Conservation (phyloP, 2,888 invertebrate genomes). For the Strigamia maritima region DNA sequence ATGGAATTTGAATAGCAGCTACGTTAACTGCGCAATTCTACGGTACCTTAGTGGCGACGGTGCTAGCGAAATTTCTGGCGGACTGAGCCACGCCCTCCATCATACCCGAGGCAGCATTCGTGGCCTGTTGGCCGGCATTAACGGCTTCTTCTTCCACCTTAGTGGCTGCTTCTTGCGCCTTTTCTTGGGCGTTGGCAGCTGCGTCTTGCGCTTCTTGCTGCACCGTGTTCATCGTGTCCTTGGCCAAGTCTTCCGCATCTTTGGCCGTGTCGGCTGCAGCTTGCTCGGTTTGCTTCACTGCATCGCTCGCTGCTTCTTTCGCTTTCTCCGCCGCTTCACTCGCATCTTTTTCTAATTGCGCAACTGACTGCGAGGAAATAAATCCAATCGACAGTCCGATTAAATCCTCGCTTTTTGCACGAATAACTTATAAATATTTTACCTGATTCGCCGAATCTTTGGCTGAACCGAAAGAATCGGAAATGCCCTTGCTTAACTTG, state of each 20-base stretch:
- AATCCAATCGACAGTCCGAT: background rate
- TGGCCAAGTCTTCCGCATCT: background rate
- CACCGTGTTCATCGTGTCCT: background rate
- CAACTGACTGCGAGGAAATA: background rate
- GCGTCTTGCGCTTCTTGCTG: constrained; percentile 11
- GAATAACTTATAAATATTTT: background rate
- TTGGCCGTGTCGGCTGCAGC: background rate
- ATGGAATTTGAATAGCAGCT: too few relatives aligned
- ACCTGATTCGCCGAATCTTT: constrained; percentile 19
- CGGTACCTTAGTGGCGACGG: constrained; percentile 28
- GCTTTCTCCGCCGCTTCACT: background rate
- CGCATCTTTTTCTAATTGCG: constrained; percentile 9
- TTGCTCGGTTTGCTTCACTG: background rate
- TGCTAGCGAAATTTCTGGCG: constrained; percentile 10
- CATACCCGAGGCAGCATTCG: background rate
- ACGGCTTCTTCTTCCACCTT: background rate
- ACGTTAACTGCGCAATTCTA: too few relatives aligned
- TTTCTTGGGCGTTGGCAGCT: background rate
- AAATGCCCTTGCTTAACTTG: constrained; percentile 22
- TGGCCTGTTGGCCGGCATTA: background rate
- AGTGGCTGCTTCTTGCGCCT: background rate
- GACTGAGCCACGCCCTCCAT: background rate
- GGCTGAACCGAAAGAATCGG: background rate
- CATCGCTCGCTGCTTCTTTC: background rate
- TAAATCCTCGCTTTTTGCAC: background rate